A percentile compares a stretch with the other conserved stretches of the same genome.
phyloP scores from a whole-genome alignment of 2,113 vertebrate species.

The Gallinago media region DNA sequence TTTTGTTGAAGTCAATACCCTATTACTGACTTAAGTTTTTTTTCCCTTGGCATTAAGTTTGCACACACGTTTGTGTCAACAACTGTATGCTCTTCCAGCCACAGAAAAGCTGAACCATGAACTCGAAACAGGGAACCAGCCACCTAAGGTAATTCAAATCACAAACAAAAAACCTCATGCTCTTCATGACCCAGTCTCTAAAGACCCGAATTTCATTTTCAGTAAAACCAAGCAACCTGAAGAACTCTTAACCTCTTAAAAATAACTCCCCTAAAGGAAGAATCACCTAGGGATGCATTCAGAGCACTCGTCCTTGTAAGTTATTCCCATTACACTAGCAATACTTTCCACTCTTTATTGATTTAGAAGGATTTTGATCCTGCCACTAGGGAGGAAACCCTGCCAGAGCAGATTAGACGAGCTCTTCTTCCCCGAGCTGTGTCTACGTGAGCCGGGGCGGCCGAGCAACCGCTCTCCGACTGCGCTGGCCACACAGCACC shows the following conservation, averaged over 20 bases:
- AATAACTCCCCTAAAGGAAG: background rate
- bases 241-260: background rate
- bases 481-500: rapidly evolving
- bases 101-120: background rate
- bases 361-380: background rate
- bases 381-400: background rate
- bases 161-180: background rate
- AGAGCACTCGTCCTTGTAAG: background rate
- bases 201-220: background rate
- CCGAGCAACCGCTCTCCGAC: rapidly evolving
- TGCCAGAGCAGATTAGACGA: rapidly evolving
- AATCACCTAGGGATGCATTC: rapidly evolving
- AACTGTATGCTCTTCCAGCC: background rate
- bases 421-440: rapidly evolving
- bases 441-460: rapidly evolving
- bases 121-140: background rate
- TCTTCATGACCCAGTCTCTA: background rate
- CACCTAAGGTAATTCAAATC: background rate
- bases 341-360: background rate
- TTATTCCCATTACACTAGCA: background rate
- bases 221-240: background rate
- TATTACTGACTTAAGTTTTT: background rate
- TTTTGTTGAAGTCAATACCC: background rate
- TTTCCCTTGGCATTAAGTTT: background rate
- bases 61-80: background rate